Percentiles rank a stretch among this genome's conserved stretches.
These are phyloP conservation scores for Scaptodrosophila latifasciaeformis DNA, from an alignment of 2,888 invertebrate genomes.

Conservation along the genomic window DNA sequence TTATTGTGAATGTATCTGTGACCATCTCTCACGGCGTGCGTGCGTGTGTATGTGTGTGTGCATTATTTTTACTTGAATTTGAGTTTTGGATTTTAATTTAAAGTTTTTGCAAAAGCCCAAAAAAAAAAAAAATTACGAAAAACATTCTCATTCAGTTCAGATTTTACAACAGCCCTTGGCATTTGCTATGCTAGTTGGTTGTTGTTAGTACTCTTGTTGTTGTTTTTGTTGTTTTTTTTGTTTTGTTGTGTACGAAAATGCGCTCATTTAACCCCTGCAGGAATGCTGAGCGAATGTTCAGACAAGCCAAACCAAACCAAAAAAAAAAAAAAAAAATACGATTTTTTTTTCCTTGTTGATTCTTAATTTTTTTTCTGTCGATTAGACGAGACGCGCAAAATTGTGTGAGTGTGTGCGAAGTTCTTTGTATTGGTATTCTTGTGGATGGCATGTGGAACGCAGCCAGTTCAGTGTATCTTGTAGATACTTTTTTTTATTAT, in stretches of 20 bases:
- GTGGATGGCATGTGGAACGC: slow-evolving; percentile 73
- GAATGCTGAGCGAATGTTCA: slow-evolving; percentile 43
- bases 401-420: slow-evolving; percentile 23
- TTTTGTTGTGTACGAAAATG: slow-evolving; percentile 15
- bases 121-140: too few species aligned
- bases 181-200: slow-evolving; percentile 24
- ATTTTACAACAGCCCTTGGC: slow-evolving; percentile 4
- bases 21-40: slow-evolving; percentile 1
- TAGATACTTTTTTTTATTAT: slow-evolving; percentile 15
- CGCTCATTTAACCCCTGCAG: slow-evolving; percentile 62
- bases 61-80: slow-evolving; percentile 4
- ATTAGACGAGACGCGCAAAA: slow-evolving; percentile 41
- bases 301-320: too few species aligned
- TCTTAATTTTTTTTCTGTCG: slow-evolving; percentile 19
- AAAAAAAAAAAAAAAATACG: too few species aligned
- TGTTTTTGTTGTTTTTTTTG: slow-evolving; percentile 20
- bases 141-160: slow-evolving; percentile 34
- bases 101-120: slow-evolving; percentile 17
- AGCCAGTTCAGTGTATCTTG: slow-evolving; percentile 42
- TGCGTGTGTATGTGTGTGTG: slow-evolving; percentile 29
- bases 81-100: slow-evolving; percentile 39
- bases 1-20: slow-evolving; percentile 1
- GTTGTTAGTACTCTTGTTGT: slow-evolving; percentile 19
- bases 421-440: too few species aligned
- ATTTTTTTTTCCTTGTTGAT: slow-evolving; percentile 22